Evolutionary conservation across 1,140 invertebrate species (phyloP), one percentile per base, ranked within the genome.

Genomic region (Phocides pigmalion): DNA sequence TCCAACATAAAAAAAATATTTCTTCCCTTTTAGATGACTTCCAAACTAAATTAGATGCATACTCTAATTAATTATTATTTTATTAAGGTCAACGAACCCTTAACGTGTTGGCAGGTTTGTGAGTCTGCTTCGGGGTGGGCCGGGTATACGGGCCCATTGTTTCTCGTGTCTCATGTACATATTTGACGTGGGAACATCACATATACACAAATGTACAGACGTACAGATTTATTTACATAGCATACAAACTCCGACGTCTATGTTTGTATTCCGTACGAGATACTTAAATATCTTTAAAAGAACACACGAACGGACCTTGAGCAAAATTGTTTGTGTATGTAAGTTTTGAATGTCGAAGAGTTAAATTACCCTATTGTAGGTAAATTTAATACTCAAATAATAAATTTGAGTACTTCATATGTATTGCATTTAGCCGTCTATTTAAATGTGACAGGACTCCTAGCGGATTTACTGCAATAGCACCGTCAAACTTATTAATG

Each of bases 61-160:
- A 41, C 39, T 32, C 17, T 46, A 59, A 59, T 46, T 46, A 12
- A 56, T 75, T 71, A 74, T 70, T 75, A 68, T 61, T 47, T 64
- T 72, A 53, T 51, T 59, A 63, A 72, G 75, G 71, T 61, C 66
- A 72, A 53, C 68, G 75, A 72, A 65, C 74, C 46, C n/a, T n/a
- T n/a, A n/a, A n/a, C n/a, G n/a, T 42, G 15, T 12, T 25, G 68
- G 54, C 35, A 58, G 47, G 65, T 46, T 50, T 61, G 66, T 62
- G 51, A 67, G 66, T 56, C 53, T 15, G 49, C 71, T 74, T 59
- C 84, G 50, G 87, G 83, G 84, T 87, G 87, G 87, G 71, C 86
- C 41, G 50, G 70, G 66, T 63, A 86, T 89, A 86, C 82, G 87
- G 87, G 87, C 67, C 69, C 70, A 87, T 89, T 89, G 86, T 89